Evolutionary conservation across 1,140 invertebrate genomes (phyloP).

Genomic region (Antheraea pernyi): DNA sequence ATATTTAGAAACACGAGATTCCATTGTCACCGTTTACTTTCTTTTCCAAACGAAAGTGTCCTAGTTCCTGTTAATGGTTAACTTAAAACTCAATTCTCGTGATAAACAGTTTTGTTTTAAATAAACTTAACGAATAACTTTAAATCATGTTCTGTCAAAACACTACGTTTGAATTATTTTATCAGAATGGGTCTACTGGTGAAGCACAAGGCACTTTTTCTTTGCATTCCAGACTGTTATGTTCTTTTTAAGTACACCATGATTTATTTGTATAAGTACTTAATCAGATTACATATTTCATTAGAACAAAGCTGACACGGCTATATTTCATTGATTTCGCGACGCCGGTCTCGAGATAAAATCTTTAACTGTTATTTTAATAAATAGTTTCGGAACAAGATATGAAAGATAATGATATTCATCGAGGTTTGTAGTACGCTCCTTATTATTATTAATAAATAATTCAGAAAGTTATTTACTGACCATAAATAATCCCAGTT

Average conservation of each 20-base stretch:
- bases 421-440: slow-evolving; percentile 24
- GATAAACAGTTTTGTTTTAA: neutral
- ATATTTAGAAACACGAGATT: slow-evolving; percentile 29
- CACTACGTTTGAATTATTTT: neutral
- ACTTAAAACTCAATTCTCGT: slow-evolving; percentile 24
- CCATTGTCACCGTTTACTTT: slow-evolving; percentile 42
- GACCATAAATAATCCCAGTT: no score
- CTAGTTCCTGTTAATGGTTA: slow-evolving; percentile 49
- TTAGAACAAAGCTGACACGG: slow-evolving; percentile 37
- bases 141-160: neutral
- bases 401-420: slow-evolving; percentile 41
- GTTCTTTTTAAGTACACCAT: slow-evolving; percentile 11
- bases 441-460: slow-evolving; percentile 12
- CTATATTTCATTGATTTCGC: slow-evolving; percentile 60
- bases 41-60: slow-evolving; percentile 59
- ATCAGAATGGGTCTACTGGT: no score
- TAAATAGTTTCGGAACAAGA: slow-evolving; percentile 44
- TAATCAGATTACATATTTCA: slow-evolving; percentile 49
- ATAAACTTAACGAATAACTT: neutral
- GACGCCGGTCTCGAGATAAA: slow-evolving; percentile 48
- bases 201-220: no score
- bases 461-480: neutral
- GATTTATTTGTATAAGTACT: slow-evolving; percentile 42
- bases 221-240: no score
- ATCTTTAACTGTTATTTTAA: slow-evolving; percentile 51